Conservation (phyloP, 2,888 invertebrate species). For the Brachyptera putata region DNA sequence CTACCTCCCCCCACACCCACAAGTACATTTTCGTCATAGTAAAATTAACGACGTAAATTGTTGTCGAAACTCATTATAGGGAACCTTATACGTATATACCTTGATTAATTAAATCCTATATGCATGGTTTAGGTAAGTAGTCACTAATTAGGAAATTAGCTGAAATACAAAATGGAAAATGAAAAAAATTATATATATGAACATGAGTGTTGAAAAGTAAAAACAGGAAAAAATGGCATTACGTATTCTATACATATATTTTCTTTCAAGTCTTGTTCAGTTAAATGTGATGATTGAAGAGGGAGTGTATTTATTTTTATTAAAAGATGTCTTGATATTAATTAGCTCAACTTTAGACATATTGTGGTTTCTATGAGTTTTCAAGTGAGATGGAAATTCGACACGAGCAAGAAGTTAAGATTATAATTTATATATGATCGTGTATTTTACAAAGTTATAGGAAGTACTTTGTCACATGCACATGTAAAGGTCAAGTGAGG, state of each 20-base stretch:
- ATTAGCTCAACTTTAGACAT: no score
- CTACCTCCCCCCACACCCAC: background rate
- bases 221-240: background rate
- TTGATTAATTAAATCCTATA: slow-evolving; percentile 9
- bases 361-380: no score
- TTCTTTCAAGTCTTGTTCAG: background rate
- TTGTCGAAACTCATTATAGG: slow-evolving; percentile 13
- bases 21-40: background rate
- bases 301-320: no score
- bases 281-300: no score
- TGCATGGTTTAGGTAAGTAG: background rate
- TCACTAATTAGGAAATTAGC: slow-evolving; percentile 17
- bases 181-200: background rate
- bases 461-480: no score
- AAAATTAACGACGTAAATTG: background rate
- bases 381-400: no score
- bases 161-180: background rate
- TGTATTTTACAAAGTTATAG: no score
- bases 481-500: no score
- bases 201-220: background rate
- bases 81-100: no score
- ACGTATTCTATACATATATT: background rate
- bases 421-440: no score
- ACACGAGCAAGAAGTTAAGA: no score
- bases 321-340: no score